Conservation (phyloP, 35 echinoderm and acorn worm genomes). For the Ophioderma brevispina region DNA sequence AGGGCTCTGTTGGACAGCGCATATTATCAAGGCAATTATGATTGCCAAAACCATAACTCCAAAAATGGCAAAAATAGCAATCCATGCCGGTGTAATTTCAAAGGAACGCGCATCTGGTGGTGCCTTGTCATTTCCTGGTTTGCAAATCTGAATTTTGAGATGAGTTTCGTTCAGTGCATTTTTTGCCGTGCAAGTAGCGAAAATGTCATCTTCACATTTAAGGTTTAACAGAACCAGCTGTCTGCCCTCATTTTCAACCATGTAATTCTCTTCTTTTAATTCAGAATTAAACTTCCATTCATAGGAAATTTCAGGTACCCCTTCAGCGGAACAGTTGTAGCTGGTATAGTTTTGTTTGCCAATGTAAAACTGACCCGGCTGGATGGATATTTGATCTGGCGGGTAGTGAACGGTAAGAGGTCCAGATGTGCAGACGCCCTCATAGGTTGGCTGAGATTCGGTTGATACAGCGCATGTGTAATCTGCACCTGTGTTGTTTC, state of each 20-base stretch:
- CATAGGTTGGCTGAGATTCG: not conserved
- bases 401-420: not conserved
- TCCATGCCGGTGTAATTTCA: not conserved
- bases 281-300: not conserved
- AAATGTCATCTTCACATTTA: not conserved
- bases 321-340: not conserved
- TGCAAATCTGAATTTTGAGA: not conserved
- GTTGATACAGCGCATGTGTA: not conserved
- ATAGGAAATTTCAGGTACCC: not conserved
- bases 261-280: not conserved
- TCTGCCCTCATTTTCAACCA: not conserved
- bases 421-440: not conserved
- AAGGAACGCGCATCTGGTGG: not conserved
- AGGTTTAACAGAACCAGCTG: not conserved
- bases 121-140: not conserved
- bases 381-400: not conserved
- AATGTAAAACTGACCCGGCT: not conserved
- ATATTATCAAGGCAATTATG: not conserved
- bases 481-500: not conserved
- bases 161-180: not conserved
- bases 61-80: not conserved
- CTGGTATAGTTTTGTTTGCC: not conserved
- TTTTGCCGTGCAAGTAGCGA: not conserved
- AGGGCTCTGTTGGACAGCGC: not conserved
- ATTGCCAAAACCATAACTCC: not conserved